These are phyloP conservation scores for Vanessa cardui DNA, from an alignment of 2,888 invertebrate genomes.

Conservation along the genomic window DNA sequence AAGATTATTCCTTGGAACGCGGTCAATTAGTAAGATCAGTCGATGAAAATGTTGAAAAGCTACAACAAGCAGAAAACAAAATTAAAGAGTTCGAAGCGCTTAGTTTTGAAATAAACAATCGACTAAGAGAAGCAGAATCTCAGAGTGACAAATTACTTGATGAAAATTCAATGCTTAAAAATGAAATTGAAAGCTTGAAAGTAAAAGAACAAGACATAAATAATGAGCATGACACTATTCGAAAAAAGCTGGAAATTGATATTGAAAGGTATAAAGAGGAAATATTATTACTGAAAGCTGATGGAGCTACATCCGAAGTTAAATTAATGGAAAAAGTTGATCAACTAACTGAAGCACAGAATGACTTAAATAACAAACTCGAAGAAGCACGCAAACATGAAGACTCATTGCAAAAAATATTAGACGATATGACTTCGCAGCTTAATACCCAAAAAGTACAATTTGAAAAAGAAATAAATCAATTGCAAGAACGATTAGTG, in stretches of 20 bases:
- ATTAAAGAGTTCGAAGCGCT: conserved; percentile 63
- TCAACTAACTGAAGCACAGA: conserved; percentile 74
- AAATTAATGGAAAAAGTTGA: conserved; percentile 79
- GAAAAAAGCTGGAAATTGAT: conserved; percentile 70
- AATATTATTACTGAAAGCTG: conserved; percentile 70
- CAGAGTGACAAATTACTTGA: conserved; percentile 68
- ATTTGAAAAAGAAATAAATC: conserved; percentile 66
- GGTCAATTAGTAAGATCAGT: conserved; percentile 62
- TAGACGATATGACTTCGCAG: conserved; percentile 73
- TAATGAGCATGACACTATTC: conserved; percentile 61
- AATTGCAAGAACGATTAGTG: conserved; percentile 60
- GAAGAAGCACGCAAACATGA: conserved; percentile 78
- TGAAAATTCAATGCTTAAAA: conserved; percentile 71
- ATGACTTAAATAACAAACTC: conserved; percentile 74
- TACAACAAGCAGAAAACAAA: conserved; percentile 64
- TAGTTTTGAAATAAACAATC: conserved; percentile 54
- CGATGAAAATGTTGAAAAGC: conserved; percentile 65
- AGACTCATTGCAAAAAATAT: conserved; percentile 73
- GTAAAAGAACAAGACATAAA: conserved; percentile 67
- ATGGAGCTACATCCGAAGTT: conserved; percentile 71
- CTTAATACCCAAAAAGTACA: conserved; percentile 68
- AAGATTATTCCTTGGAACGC: conserved; percentile 69
- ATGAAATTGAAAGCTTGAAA: conserved; percentile 67
- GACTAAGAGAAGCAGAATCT: conserved; percentile 58
- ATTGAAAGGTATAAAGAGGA: conserved; percentile 76